phyloP scores from a whole-genome alignment of 2,797 vertebrate genomes.

The Myotis daubentonii region DNA sequence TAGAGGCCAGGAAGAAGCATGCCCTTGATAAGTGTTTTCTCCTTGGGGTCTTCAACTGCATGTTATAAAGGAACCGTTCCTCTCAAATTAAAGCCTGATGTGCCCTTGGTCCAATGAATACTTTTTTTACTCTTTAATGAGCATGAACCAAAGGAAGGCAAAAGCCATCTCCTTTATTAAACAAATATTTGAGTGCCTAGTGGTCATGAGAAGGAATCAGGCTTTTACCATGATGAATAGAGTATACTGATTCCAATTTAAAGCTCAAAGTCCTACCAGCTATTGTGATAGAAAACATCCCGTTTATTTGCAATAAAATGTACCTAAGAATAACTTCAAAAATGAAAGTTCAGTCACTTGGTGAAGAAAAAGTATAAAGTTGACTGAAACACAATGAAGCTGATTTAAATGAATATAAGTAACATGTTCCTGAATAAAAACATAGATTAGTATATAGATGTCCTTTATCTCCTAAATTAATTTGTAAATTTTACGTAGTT shows the following conservation, averaged over 20 bases:
- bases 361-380: background rate
- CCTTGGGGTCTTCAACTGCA: background rate
- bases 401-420: background rate
- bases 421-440: background rate
- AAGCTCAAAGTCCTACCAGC: background rate
- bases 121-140: slow-evolving; percentile 1
- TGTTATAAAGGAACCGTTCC: background rate
- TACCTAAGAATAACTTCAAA: background rate
- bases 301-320: slow-evolving; percentile 21
- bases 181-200: background rate
- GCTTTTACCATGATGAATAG: background rate
- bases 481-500: background rate
- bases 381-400: background rate
- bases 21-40: background rate
- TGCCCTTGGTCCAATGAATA: background rate
- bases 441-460: background rate
- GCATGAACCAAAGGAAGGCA: background rate
- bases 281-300: background rate
- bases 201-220: background rate
- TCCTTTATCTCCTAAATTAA: background rate
- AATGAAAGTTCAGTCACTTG: background rate
- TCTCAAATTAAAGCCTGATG: background rate
- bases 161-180: background rate
- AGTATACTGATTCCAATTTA: background rate
- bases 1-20: background rate